Conservation (phyloP, 2,888 invertebrate genomes). For the Spodoptera exigua region DNA sequence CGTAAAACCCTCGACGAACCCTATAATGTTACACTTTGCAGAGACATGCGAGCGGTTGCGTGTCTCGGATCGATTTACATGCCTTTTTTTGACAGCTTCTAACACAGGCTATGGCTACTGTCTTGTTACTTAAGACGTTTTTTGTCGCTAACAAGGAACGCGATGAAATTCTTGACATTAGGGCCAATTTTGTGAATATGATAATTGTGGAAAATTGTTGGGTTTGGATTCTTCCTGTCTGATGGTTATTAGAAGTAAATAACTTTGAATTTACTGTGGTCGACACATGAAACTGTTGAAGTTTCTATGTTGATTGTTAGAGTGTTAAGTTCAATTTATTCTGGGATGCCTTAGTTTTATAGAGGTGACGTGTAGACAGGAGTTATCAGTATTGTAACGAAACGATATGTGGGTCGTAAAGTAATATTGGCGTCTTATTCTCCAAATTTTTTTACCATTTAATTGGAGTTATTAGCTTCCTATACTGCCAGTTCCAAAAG, state of each 20-base stretch:
- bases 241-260: constrained; percentile 50
- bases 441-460: too few species aligned
- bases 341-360: too few species aligned
- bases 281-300: constrained; percentile 6
- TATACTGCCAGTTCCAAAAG: too few species aligned
- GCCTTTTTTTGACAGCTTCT: constrained; percentile 75
- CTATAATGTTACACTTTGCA: constrained; percentile 52
- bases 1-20: constrained; percentile 41
- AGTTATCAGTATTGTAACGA: too few species aligned
- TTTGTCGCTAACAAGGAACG: constrained; percentile 70
- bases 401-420: too few species aligned
- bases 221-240: constrained; percentile 51
- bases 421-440: too few species aligned
- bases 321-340: too few species aligned
- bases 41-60: constrained; percentile 75
- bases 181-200: constrained; percentile 64
- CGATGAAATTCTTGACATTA: constrained; percentile 69
- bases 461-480: too few species aligned
- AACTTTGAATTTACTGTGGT: constrained; percentile 39
- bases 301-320: too few species aligned
- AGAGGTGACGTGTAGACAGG: too few species aligned
- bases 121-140: constrained; percentile 76
- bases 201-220: constrained; percentile 59
- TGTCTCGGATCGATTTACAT: constrained; percentile 83
- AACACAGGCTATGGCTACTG: constrained; percentile 84